Base-by-base conservation (phyloP, 2,888 invertebrate genomes). In the Lottia scabra region DNA sequence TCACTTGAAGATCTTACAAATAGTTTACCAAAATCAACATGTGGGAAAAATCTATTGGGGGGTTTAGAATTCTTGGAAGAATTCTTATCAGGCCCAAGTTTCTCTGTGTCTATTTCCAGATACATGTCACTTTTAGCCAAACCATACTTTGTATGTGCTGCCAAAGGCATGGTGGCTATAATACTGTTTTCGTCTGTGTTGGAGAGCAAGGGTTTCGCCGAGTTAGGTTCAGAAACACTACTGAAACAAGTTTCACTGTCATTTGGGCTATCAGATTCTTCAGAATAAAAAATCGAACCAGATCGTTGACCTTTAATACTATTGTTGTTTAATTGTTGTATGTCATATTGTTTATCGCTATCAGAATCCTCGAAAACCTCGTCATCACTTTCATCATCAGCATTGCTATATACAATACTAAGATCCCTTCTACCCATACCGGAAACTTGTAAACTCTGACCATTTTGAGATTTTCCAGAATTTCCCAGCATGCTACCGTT, bases 11-110 rank as follows among this genome's bases (percentile, higher is more conserved):
- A 73, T 63, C 77, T 66, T 65, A 72, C 74, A 19, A 79, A 66
- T 12, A 77, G 71, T 72, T 84, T 82, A 13, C 82, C 62, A 65
- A 75, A 76, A 63, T 84, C 84, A 15, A 84, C 64, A 6, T 83
- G 82, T 0, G 81, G 83, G 38, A 74, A 75, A n/a, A 79, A 75
- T 15, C 74, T 70, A 23, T 78, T 19, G 1, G 79, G 76, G 4
- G 71, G 67, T 13, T 68, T 74, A 43, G 70, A 75, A 13, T 77
- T 70, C 15, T 56, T 73, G 63, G 80, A 74, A 1, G 74, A 65
- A 73, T 78, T 79, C 23, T 74, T 75, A 26, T 78, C 65, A 8
- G 63, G 19, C 45, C 70, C 70, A 12, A 56, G 16, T 26, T 65
- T 67, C 26, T 66, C 27, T 38, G 43, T 19, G 23, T 68, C 65